Conservation (phyloP, 2,113 vertebrate genomes). For the Hepsetus odoe region DNA sequence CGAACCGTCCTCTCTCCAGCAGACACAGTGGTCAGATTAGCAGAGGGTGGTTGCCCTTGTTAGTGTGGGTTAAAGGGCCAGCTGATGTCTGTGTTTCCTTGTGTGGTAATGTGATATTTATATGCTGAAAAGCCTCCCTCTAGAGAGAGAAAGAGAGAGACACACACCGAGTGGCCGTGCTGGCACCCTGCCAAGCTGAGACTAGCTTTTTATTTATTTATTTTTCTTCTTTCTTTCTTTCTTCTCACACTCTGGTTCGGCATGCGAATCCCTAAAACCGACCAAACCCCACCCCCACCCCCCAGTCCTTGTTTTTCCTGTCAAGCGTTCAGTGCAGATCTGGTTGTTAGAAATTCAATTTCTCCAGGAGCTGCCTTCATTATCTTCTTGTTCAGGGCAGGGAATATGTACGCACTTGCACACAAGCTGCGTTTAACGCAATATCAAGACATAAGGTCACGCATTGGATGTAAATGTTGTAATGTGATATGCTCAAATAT, state of each 20-base stretch:
- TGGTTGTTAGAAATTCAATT: conserved; percentile 57
- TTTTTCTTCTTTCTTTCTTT: conserved; percentile 39
- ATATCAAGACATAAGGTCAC: neutral
- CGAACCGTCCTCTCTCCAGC: conserved; percentile 9
- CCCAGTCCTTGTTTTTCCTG: conserved; percentile 63
- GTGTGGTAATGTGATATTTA: conserved; percentile 83
- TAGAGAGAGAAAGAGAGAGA: conserved; percentile 64
- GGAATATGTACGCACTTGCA: conserved; percentile 24
- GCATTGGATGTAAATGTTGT: neutral
- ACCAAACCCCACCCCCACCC: conserved; percentile 45
- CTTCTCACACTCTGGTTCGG: conserved; percentile 40
- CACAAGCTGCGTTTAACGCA: neutral
- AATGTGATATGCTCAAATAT: no score
- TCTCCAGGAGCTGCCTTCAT: conserved; percentile 56
- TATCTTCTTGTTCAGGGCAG: conserved; percentile 48
- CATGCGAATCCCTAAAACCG: conserved; percentile 18
- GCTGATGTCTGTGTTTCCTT: conserved; percentile 75
- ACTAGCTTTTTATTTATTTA: conserved; percentile 53
- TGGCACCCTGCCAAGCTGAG: conserved; percentile 72
- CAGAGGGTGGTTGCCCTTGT: conserved; percentile 69
- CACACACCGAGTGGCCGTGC: conserved; percentile 59
- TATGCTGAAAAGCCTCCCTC: conserved; percentile 75
- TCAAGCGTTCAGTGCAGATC: conserved; percentile 56
- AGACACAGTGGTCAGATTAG: conserved; percentile 59
- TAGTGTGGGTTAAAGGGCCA: conserved; percentile 66